These are phyloP conservation scores for Cyphomyrus discorhynchus DNA, from an alignment of 2,113 vertebrate species.

Conservation along the genomic window DNA sequence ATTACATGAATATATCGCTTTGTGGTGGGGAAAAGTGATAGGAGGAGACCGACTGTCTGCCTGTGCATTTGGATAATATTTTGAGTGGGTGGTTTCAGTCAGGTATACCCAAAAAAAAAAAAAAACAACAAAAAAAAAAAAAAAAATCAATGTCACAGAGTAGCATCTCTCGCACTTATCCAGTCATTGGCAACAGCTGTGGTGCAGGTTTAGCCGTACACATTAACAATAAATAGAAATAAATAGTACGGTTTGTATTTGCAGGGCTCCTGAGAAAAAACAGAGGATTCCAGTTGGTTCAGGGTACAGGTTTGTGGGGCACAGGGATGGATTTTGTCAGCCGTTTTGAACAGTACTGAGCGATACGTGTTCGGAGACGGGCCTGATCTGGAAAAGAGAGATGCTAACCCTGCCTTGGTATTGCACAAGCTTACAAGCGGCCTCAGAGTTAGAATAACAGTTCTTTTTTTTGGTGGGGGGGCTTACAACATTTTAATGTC, in stretches of 20 bases:
- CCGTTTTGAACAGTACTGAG: neutral
- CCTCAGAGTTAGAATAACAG: neutral
- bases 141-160: neutral
- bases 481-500: neutral
- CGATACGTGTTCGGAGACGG: neutral
- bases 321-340: neutral
- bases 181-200: slow-evolving; percentile 11
- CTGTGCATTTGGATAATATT: neutral
- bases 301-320: slow-evolving; percentile 19
- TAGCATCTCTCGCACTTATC: neutral
- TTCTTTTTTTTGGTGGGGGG: neutral
- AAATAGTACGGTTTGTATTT: slow-evolving; percentile 27
- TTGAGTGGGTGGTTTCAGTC: neutral
- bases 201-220: slow-evolving; percentile 18
- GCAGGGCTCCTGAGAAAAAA: slow-evolving; percentile 33
- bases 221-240: slow-evolving; percentile 26
- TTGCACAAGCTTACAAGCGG: slow-evolving; percentile 5
- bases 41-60: neutral
- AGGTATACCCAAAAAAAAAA: neutral
- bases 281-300: slow-evolving; percentile 32
- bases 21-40: neutral
- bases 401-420: neutral
- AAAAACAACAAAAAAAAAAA: neutral
- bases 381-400: neutral
- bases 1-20: neutral